These are phyloP conservation scores for Cotesia vestalis DNA, from an alignment of 1,140 invertebrate genomes.

Conservation along the genomic window DNA sequence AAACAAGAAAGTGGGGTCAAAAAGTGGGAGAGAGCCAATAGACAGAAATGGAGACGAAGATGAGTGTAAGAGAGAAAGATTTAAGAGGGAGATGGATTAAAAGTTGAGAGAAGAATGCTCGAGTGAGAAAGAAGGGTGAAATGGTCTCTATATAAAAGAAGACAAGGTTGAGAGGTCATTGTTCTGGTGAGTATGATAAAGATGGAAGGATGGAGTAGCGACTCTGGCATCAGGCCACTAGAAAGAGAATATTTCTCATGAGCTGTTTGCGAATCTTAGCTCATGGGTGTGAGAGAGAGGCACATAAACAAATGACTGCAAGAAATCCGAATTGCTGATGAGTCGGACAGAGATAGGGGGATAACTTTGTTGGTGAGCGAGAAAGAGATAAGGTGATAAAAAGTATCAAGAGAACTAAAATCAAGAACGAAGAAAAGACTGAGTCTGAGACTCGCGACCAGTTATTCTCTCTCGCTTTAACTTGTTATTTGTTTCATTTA, in stretches of 20 bases:
- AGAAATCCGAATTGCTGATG: too few relatives aligned
- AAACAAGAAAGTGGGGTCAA: background rate
- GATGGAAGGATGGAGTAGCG: constrained; percentile 25
- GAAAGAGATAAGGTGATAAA: constrained; percentile 6
- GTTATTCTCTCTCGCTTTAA: constrained; percentile 32
- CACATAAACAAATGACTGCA: background rate
- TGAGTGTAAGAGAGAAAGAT: too few relatives aligned
- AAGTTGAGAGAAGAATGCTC: constrained; percentile 9
- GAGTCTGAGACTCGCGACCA: constrained; percentile 31
- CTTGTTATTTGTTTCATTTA: constrained; percentile 32
- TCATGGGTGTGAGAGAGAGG: background rate
- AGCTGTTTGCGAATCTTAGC: background rate
- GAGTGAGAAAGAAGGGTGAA: background rate
- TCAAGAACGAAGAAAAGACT: constrained; percentile 41
- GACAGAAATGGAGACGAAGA: background rate
- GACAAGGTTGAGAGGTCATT: constrained; percentile 52
- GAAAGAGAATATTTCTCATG: constrained; percentile 29
- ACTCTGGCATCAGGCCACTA: constrained; percentile 46
- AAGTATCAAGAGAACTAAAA: constrained; percentile 30
- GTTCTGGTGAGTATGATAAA: constrained; percentile 34
- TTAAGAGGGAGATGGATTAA: constrained; percentile 6
- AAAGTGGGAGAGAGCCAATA: background rate
- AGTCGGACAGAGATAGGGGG: too few relatives aligned
- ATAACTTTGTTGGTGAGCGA: too few relatives aligned
- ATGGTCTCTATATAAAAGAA: constrained; percentile 44